Evolutionary conservation across 2,888 invertebrate genomes (phyloP).

Genomic region (Nebria salina): DNA sequence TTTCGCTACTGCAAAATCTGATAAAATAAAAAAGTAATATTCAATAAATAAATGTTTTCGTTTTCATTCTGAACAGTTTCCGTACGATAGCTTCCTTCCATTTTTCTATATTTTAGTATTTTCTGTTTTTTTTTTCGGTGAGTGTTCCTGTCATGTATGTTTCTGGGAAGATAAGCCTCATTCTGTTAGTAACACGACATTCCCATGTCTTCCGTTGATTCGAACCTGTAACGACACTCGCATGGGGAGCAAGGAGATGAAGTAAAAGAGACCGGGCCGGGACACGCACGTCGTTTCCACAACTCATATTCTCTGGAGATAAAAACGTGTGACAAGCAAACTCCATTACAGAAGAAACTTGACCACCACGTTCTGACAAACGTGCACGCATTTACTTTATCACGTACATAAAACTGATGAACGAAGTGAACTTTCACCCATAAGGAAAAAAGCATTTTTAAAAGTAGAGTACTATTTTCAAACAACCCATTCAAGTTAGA

Average conservation of each 20-base stretch:
- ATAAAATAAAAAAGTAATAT: background rate
- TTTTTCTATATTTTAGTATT: background rate
- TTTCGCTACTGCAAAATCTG: too few relatives aligned
- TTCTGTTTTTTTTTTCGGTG: background rate
- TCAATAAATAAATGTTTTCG: background rate
- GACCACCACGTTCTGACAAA: conserved; percentile 46
- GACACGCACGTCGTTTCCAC: conserved; percentile 47
- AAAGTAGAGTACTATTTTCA: conserved; percentile 39
- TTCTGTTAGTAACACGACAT: background rate
- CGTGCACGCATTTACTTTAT: conserved; percentile 46
- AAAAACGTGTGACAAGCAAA: conserved; percentile 48
- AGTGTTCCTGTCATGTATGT: conserved; percentile 8
- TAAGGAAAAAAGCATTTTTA: conserved; percentile 35
- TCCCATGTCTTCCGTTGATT: conserved; percentile 11
- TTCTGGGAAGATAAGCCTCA: conserved; percentile 12
- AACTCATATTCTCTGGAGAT: conserved; percentile 47
- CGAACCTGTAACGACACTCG: conserved; percentile 19
- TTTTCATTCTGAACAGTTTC: background rate
- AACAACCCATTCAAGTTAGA: conserved; percentile 23
- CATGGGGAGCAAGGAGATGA: background rate
- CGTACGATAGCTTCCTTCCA: background rate
- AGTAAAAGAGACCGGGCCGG: background rate
- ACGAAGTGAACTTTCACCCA: conserved; percentile 37
- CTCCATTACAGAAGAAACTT: conserved; percentile 47
- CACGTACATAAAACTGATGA: conserved; percentile 46